Conservation (phyloP, 23 tunicate species). For the Ascidia mentula region DNA sequence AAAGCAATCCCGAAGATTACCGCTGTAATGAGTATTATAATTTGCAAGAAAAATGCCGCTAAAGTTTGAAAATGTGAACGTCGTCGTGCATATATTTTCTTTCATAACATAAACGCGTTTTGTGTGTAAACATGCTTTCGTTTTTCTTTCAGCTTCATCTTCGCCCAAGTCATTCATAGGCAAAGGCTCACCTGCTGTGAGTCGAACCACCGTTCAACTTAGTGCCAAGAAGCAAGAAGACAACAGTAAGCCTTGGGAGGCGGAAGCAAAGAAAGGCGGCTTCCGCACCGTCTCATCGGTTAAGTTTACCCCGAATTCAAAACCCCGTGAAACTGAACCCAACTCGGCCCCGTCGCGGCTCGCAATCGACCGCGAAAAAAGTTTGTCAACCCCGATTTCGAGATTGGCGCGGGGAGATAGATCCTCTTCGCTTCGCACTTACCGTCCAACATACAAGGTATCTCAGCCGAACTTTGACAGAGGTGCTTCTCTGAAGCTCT, state of each 20-base stretch:
- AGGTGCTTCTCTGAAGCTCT: constrained; percentile 56
- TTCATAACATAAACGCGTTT: too few relatives aligned
- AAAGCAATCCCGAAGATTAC: too few relatives aligned
- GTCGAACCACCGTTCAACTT: neutral
- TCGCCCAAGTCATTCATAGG: neutral
- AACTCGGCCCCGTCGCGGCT: constrained; percentile 23
- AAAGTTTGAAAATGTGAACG: too few relatives aligned
- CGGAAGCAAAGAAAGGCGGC: constrained; percentile 21
- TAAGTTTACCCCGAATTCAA: constrained; percentile 18
- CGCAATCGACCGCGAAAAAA: neutral
- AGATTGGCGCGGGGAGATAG: constrained; percentile 32
- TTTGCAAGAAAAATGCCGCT: too few relatives aligned
- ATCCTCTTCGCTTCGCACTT: constrained; percentile 52
- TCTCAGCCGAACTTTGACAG: constrained; percentile 20
- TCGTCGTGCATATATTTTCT: too few relatives aligned
- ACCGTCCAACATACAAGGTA: constrained; percentile 45
- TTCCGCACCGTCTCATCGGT: constrained; percentile 27
- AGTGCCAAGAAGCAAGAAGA: neutral
- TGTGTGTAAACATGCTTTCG: too few relatives aligned
- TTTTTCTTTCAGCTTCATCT: neutral
- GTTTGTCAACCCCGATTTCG: constrained; percentile 19
- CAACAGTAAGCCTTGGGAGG: constrained; percentile 26
- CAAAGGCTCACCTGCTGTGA: constrained; percentile 12
- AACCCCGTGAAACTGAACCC: neutral
- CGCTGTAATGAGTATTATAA: too few relatives aligned